A percentile compares a stretch with the other conserved stretches of the same genome.
Conservation (phyloP, 2,797 vertebrate genomes). For the Galago senegalensis region DNA sequence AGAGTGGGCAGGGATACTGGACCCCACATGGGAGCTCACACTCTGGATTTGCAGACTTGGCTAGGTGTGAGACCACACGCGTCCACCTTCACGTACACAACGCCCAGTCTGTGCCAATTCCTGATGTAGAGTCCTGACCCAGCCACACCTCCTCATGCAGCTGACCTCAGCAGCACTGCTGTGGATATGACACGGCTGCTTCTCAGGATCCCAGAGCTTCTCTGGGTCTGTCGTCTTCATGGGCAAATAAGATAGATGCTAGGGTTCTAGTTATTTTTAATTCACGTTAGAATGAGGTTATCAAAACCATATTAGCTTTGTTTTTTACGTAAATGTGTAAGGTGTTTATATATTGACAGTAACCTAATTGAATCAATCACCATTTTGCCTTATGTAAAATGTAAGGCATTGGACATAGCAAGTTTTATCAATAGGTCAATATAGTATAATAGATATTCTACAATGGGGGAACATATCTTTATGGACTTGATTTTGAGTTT, state of each 20-base stretch:
- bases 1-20: too few relatives aligned
- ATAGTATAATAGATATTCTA: background rate
- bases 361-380: background rate
- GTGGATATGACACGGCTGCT: too few relatives aligned
- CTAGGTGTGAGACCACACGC: too few relatives aligned
- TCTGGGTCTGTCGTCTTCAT: background rate
- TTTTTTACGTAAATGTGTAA: background rate
- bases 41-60: too few relatives aligned
- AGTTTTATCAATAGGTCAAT: background rate
- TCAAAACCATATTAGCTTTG: background rate
- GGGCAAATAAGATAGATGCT: background rate
- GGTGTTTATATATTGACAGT: background rate
- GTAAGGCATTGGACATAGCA: background rate
- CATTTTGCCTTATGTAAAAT: background rate
- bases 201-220: too few relatives aligned
- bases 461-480: background rate
- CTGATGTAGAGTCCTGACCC: background rate
- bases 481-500: background rate
- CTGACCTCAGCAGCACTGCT: background rate
- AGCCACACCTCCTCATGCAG: background rate
- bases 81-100: background rate
- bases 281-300: background rate
- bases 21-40: background rate
- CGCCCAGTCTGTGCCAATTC: background rate
- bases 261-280: too few relatives aligned